These are phyloP conservation scores for Eospalax fontanierii DNA, from an alignment of 2,797 vertebrate genomes.

Conservation along the genomic window DNA sequence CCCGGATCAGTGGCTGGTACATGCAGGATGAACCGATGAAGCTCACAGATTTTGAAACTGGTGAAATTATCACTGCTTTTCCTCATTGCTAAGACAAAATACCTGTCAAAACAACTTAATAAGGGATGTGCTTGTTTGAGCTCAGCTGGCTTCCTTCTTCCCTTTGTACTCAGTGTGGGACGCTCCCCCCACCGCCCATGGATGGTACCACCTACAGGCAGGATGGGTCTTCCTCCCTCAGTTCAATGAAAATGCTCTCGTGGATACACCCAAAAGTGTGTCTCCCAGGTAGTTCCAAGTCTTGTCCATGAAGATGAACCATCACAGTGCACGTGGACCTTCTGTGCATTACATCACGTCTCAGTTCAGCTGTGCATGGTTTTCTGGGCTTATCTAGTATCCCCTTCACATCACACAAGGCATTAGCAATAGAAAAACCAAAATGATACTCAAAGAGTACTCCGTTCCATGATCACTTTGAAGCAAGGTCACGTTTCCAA, in stretches of 20 bases:
- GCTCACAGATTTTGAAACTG: not conserved
- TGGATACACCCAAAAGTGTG: not conserved
- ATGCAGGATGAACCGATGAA: not conserved
- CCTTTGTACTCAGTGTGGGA: not conserved
- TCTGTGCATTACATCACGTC: not conserved
- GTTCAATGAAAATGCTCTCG: not conserved
- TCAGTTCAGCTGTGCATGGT: not conserved
- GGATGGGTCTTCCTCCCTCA: not conserved
- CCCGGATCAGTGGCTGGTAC: not conserved
- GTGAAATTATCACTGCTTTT: not conserved
- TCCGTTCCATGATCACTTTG: not conserved
- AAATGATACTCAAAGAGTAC: not conserved
- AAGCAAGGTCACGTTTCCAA: conserved; percentile 14
- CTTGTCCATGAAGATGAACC: not conserved
- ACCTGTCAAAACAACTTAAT: not conserved
- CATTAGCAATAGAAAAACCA: not conserved
- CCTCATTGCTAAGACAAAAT: not conserved
- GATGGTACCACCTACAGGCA: not conserved
- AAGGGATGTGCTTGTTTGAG: not conserved
- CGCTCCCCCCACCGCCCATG: not conserved
- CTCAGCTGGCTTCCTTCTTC: not conserved
- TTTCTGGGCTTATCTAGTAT: not conserved
- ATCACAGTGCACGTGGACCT: rapidly evolving
- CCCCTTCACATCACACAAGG: not conserved
- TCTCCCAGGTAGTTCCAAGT: too few relatives aligned